Percentiles rank a stretch among this genome's conserved stretches.
These are phyloP conservation scores for Drosophila multiciliata DNA, from an alignment of 2,888 invertebrate species.

Conservation along the genomic window DNA sequence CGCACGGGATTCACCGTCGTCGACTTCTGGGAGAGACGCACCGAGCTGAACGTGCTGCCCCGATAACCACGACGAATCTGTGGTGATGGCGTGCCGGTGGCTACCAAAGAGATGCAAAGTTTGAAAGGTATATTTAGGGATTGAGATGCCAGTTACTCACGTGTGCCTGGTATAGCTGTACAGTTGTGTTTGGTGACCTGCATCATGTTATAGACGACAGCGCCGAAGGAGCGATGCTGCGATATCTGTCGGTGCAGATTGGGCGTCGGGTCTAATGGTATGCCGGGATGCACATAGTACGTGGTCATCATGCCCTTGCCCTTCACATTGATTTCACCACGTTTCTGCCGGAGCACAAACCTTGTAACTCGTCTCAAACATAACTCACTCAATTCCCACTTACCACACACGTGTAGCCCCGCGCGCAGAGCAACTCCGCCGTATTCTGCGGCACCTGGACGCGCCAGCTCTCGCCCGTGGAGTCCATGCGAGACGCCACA, in stretches of 20 bases:
- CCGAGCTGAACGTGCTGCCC: slow-evolving; percentile 86
- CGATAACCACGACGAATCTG: slow-evolving; percentile 84
- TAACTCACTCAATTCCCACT: slow-evolving; percentile 9
- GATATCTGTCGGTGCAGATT: slow-evolving; percentile 89
- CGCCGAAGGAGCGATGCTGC: slow-evolving; percentile 91
- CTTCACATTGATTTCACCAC: slow-evolving; percentile 96
- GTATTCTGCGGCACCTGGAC: slow-evolving; percentile 95
- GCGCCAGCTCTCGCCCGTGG: slow-evolving; percentile 93
- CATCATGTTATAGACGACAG: slow-evolving; percentile 95
- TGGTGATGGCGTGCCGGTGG: slow-evolving; percentile 84
- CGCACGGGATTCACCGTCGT: slow-evolving; percentile 85
- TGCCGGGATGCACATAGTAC: slow-evolving; percentile 91
- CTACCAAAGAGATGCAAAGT: slow-evolving; percentile 51
- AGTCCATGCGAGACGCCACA: slow-evolving; percentile 98
- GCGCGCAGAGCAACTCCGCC: slow-evolving; percentile 88
- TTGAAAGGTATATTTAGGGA: neutral
- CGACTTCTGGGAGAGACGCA: slow-evolving; percentile 86
- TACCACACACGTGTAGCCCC: slow-evolving; percentile 85
- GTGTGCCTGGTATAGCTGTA: slow-evolving; percentile 83
- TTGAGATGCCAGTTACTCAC: slow-evolving; percentile 66
- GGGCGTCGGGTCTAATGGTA: slow-evolving; percentile 86
- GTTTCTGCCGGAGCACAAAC: slow-evolving; percentile 86
- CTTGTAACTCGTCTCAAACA: neutral
- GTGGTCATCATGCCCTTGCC: slow-evolving; percentile 98
- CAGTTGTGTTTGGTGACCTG: slow-evolving; percentile 87